These are phyloP conservation scores for Otus sunia DNA, from an alignment of 2,113 vertebrate genomes.

Conservation along the genomic window DNA sequence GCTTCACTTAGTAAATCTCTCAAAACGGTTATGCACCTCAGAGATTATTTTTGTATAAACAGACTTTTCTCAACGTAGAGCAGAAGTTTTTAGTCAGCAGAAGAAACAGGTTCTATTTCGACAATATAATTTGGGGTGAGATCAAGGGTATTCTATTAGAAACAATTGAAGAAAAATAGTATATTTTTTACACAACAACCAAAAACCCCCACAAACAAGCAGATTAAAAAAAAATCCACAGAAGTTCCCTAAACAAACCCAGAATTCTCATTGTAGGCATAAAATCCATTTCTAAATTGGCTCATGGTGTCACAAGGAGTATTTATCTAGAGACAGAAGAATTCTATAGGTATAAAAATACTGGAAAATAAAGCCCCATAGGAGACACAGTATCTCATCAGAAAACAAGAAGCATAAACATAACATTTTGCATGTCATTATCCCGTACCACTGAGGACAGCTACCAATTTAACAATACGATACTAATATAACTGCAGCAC, in stretches of 20 bases:
- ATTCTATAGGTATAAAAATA: background rate
- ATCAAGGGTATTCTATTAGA: background rate
- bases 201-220: accelerated
- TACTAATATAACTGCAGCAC: background rate
- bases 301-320: background rate
- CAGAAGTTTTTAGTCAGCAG: background rate
- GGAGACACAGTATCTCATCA: background rate
- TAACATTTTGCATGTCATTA: background rate
- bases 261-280: background rate
- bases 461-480: background rate
- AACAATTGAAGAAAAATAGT: background rate
- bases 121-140: background rate
- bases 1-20: background rate
- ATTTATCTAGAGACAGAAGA: background rate
- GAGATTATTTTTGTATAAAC: background rate
- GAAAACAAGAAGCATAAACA: background rate
- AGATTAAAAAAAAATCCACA: background rate
- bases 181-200: background rate
- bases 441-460: background rate
- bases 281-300: background rate
- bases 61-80: background rate
- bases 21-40: background rate
- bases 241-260: background rate
- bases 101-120: background rate
- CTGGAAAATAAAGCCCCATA: background rate